Base-by-base conservation (phyloP, 37 sponge, comb jelly and placozoan genomes). In the Beroe forskalii region DNA sequence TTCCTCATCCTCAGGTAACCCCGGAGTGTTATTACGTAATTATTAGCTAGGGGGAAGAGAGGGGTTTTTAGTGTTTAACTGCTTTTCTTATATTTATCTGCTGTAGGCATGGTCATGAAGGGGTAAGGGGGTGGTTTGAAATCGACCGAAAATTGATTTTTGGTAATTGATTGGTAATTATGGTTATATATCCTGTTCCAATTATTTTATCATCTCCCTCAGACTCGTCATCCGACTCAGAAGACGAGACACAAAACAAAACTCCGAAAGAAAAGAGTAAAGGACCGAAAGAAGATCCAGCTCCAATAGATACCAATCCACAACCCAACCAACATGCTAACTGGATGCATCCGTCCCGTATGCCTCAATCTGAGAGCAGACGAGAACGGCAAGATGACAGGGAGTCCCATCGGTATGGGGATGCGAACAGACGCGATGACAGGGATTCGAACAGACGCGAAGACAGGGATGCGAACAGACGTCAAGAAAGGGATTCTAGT, bases 1-100 rank as follows among this genome's bases (percentile, higher is more conserved):
- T 12, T 22, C 23, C 23, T 90, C 90, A 6, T 69, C 72, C 8
- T 69, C 72, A 63, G 66, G 66, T 63, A 63, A 6, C n/a, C n/a
- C n/a, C n/a, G n/a, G n/a, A n/a, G n/a, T n/a, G n/a, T n/a, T n/a
- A n/a, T n/a, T n/a, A n/a, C n/a, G n/a, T n/a, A n/a, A n/a, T n/a
- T n/a, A n/a, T n/a, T n/a, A n/a, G n/a, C n/a, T n/a, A n/a, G n/a
- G n/a, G n/a, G n/a, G n/a, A n/a, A n/a, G n/a, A n/a, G n/a, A n/a
- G n/a, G n/a, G n/a, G n/a, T n/a, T n/a, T n/a, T n/a, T n/a, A n/a
- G n/a, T n/a, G n/a, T n/a, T n/a, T n/a, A n/a, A n/a, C n/a, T n/a
- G n/a, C n/a, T n/a, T n/a, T n/a, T n/a, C n/a, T n/a, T n/a, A n/a
- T n/a, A n/a, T n/a, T n/a, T n/a, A n/a, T n/a, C n/a, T n/a, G n/a